Percentiles rank a stretch among this genome's conserved stretches.
Evolutionary conservation across 1,140 invertebrate species (phyloP).

Genomic region (Tyrophagus putrescentiae): DNA sequence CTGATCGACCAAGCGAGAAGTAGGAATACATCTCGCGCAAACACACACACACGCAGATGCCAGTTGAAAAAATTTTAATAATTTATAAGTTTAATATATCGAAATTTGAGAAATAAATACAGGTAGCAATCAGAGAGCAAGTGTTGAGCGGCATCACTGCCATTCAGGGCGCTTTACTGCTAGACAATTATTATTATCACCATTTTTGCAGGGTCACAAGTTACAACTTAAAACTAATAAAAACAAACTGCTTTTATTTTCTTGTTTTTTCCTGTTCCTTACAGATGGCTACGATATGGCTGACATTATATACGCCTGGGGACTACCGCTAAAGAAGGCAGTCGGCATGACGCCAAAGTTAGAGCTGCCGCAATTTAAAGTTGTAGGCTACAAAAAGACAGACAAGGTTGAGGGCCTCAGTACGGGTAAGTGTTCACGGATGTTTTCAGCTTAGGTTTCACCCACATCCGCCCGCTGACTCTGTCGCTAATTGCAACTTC

Average conservation of each 20-base stretch:
- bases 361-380: constrained; percentile 82
- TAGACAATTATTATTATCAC: neutral
- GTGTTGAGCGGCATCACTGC: too few relatives aligned
- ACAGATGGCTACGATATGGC: constrained; percentile 92
- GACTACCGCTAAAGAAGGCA: constrained; percentile 53
- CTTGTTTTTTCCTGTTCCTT: constrained; percentile 36
- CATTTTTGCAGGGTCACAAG: neutral
- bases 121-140: too few relatives aligned
- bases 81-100: too few relatives aligned
- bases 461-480: constrained; percentile 28
- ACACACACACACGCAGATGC: too few relatives aligned
- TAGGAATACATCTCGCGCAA: too few relatives aligned
- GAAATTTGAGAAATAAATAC: too few relatives aligned
- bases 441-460: too few relatives aligned
- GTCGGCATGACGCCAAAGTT: constrained; percentile 81
- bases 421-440: constrained; percentile 53
- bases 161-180: too few relatives aligned
- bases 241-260: neutral
- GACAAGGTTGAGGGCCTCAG: constrained; percentile 76
- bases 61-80: too few relatives aligned
- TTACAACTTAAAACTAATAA: neutral
- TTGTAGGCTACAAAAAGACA: constrained; percentile 36
- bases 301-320: constrained; percentile 53
- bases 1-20: too few relatives aligned
- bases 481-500: neutral